Evolutionary conservation across 35 echinoderm and acorn worm genomes (phyloP).

Genomic region (Anneissia japonica): DNA sequence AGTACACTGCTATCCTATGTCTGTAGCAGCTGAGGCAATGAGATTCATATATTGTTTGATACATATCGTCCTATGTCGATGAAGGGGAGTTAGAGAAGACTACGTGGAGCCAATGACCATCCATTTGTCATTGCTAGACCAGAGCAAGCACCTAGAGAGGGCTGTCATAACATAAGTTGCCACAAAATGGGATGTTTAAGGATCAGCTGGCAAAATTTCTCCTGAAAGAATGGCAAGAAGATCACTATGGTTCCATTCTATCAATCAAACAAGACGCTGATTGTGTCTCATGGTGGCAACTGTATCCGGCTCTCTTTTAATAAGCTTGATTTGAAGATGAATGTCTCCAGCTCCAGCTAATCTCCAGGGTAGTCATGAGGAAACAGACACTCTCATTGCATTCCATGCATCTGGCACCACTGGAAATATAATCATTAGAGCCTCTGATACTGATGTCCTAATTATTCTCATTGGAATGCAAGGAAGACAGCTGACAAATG

Average conservation of each 20-base stretch:
- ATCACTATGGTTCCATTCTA: conserved; percentile 43
- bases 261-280: conserved; percentile 26
- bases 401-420: conserved; percentile 30
- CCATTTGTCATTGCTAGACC: conserved; percentile 27
- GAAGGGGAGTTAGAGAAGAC: conserved; percentile 45
- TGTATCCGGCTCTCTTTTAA: conserved; percentile 31
- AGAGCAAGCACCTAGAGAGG: conserved; percentile 36
- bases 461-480: conserved; percentile 27
- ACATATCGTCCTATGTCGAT: conserved; percentile 17
- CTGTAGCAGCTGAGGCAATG: too few relatives aligned
- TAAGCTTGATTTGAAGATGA: conserved; percentile 20
- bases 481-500: conserved; percentile 9
- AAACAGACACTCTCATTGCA: conserved; percentile 28
- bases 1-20: too few relatives aligned
- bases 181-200: conserved; percentile 30
- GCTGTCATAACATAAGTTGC: conserved; percentile 15
- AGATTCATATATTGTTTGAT: conserved; percentile 43
- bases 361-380: conserved; percentile 41
- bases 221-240: conserved; percentile 42
- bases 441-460: conserved; percentile 50
- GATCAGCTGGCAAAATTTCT: conserved; percentile 38
- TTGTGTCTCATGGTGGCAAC: conserved; percentile 35
- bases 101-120: conserved; percentile 32
- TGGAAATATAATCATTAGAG: conserved; percentile 41
- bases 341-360: conserved; percentile 25